These are phyloP conservation scores for Lucinisca nassula DNA, from an alignment of 2,888 invertebrate genomes.

Conservation along the genomic window DNA sequence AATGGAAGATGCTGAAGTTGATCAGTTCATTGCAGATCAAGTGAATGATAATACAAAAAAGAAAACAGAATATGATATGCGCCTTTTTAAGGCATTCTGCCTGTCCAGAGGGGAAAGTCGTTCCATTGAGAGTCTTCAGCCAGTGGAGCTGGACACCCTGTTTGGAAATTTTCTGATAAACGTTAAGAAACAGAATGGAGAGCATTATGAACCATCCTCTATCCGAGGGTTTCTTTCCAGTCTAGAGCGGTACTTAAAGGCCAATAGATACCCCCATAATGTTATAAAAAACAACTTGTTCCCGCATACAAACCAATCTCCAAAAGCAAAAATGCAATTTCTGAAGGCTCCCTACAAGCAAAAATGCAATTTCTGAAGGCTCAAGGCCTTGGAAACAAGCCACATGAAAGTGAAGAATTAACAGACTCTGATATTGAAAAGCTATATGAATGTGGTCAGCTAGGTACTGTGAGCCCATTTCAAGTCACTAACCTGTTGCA, in stretches of 20 bases:
- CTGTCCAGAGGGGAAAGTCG: not conserved
- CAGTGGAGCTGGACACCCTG: not conserved
- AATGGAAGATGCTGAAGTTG: not conserved
- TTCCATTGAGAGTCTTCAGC: not conserved
- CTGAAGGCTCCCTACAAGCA: too few relatives aligned
- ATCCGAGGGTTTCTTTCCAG: not conserved
- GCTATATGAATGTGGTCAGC: conserved; percentile 3
- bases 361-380: conserved; percentile 10
- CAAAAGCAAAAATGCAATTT: not conserved
- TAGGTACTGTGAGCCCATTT: not conserved
- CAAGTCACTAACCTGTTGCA: conserved; percentile 13
- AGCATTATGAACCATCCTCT: not conserved
- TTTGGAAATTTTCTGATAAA: not conserved
- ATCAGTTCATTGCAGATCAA: not conserved
- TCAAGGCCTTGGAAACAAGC: conserved; percentile 10
- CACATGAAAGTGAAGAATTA: conserved; percentile 12
- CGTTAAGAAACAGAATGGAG: not conserved
- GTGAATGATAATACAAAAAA: not conserved
- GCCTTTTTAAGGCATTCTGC: not conserved
- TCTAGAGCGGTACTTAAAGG: not conserved
- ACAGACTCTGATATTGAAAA: conserved; percentile 17
- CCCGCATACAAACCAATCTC: conserved; percentile 17
- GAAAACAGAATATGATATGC: not conserved
- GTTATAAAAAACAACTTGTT: conserved; percentile 21
- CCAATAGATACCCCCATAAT: not conserved